Conservation (phyloP, 2,797 vertebrate species). For the Tauraco hartlaubi region DNA sequence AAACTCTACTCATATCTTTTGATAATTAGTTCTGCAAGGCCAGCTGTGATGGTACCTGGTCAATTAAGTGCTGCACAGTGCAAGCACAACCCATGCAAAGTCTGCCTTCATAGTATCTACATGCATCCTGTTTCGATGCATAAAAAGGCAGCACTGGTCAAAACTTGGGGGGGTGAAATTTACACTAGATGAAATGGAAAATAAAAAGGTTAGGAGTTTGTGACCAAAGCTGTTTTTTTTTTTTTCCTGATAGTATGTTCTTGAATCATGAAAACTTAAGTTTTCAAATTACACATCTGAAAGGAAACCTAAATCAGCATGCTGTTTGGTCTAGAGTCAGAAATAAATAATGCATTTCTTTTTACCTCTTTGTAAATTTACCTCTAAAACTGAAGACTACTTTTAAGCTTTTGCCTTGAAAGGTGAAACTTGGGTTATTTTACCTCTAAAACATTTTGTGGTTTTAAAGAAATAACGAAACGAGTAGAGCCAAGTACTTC, state of each 20-base stretch:
- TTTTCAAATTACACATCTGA: neutral
- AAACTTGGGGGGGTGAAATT: accelerated
- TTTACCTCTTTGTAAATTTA: neutral
- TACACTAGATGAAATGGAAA: neutral
- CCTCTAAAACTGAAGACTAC: neutral
- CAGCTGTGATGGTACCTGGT: neutral
- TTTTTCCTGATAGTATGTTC: neutral
- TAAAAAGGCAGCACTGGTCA: neutral
- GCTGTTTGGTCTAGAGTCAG: neutral
- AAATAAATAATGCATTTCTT: neutral
- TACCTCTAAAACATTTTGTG: neutral
- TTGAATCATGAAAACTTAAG: neutral
- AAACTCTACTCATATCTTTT: neutral
- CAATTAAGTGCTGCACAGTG: neutral
- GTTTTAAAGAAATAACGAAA: neutral
- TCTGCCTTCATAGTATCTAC: neutral
- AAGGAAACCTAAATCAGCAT: neutral
- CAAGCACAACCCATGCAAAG: neutral
- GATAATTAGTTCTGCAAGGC: neutral
- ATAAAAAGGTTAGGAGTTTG: neutral
- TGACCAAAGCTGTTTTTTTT: neutral
- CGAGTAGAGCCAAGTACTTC: neutral
- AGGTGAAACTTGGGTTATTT: neutral
- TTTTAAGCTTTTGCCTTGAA: neutral
- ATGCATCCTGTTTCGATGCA: neutral